phyloP scores from a whole-genome alignment of 2,113 vertebrate genomes.

The Cyanistes caeruleus region DNA sequence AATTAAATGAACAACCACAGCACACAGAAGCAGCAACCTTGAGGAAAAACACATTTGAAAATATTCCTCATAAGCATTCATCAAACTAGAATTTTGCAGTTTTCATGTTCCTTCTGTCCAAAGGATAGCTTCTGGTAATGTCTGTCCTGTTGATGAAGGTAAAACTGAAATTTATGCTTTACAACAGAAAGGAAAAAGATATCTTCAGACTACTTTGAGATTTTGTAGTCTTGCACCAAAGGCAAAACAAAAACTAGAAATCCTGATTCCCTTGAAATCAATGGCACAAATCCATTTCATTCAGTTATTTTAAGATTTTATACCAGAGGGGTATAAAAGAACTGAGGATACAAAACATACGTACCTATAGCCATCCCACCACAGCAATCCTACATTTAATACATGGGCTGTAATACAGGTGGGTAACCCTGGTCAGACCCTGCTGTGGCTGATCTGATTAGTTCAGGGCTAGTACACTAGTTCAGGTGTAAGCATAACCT shows the following conservation, averaged over 20 bases:
- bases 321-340: neutral
- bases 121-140: slow-evolving; percentile 50
- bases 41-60: slow-evolving; percentile 55
- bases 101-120: slow-evolving; percentile 51
- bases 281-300: neutral
- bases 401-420: neutral
- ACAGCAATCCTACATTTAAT: neutral
- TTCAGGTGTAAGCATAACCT: neutral
- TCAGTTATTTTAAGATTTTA: neutral
- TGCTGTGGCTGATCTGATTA: neutral
- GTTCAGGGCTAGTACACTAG: neutral
- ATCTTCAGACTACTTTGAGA: slow-evolving; percentile 4
- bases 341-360: neutral
- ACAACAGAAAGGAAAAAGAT: slow-evolving; percentile 21
- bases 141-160: slow-evolving; percentile 39
- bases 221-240: slow-evolving; percentile 15
- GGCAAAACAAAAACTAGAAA: slow-evolving; percentile 22
- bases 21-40: slow-evolving; percentile 37
- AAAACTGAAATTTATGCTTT: slow-evolving; percentile 41
- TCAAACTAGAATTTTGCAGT: slow-evolving; percentile 31
- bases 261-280: neutral
- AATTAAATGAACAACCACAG: slow-evolving; percentile 19
- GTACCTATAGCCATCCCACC: neutral
- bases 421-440: neutral
- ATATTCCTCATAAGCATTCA: slow-evolving; percentile 1